These are phyloP conservation scores for Orbicella faveolata DNA, from an alignment of 64 coral and sea anemone species.

Conservation along the genomic window DNA sequence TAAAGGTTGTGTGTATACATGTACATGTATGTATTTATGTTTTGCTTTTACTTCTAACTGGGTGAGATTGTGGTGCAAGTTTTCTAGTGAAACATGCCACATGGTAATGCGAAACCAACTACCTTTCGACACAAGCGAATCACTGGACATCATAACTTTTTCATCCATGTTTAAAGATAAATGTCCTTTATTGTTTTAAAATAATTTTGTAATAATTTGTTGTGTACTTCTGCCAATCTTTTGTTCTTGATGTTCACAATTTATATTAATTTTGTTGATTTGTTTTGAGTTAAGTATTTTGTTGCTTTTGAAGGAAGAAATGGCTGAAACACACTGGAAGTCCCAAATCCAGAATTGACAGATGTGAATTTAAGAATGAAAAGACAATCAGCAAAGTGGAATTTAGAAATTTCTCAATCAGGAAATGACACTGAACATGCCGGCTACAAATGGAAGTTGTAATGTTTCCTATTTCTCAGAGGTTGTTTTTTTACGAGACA, in stretches of 20 bases:
- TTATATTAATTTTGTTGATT: background rate
- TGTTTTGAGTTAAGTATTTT: background rate
- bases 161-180: no score
- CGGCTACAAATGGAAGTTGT: background rate
- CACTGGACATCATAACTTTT: no score
- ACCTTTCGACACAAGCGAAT: no score
- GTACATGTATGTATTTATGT: no score
- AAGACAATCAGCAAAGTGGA: conserved; percentile 55
- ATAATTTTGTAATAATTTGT: background rate
- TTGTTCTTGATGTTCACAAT: no score
- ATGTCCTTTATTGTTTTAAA: background rate
- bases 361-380: conserved; percentile 84
- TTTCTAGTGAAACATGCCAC: no score
- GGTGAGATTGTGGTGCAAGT: no score
- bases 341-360: conserved; percentile 69
- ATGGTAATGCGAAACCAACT: no score
- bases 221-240: no score
- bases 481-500: background rate
- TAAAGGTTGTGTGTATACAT: no score
- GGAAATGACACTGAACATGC: conserved; percentile 19
- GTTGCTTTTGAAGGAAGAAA: conserved; percentile 67
- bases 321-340: conserved; percentile 81
- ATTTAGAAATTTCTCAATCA: conserved; percentile 50
- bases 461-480: background rate
- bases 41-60: no score